Evolutionary conservation across 2,888 invertebrate species (phyloP), one percentile per base, ranked within the genome.

Genomic region (Chalcosyrphus nemorum): DNA sequence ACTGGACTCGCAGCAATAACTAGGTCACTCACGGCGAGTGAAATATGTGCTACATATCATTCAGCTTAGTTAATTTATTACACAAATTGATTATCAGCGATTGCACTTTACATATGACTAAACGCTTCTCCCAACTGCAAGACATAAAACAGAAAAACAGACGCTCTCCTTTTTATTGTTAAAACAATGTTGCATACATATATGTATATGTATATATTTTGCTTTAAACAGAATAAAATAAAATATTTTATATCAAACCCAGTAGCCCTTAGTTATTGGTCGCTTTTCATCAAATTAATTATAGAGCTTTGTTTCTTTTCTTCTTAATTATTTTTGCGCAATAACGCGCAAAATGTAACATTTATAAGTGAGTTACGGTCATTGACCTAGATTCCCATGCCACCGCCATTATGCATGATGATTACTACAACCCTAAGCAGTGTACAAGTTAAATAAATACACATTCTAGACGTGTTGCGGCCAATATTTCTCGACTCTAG

Each of bases 341-440:
- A 75, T 70, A 84, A 84, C 80, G 68, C 65, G 74, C 70, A 57
- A 75, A 84, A 80, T 84, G 84, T 68, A 74, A 74, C 80, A 75
- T 80, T 84, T 68, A 75, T 80, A 84, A 84, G 75, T 52, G 52
- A 77, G 72, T 88, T 89, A 87, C 87, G 88, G 90, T 90, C 89
- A 87, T 90, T 89, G 90, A 89, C 89, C 90, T 86, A 89, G 87
- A 88, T 90, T 86, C 71, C 7, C 66, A 71, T 75, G 75, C 24
- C 24, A 4, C 4, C 24, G 24, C 24, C 24, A 4, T 24, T 24
- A 4, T 24, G n/a, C n/a, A n/a, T n/a, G n/a, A n/a, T n/a, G n/a
- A n/a, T n/a, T n/a, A n/a, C n/a, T n/a, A n/a, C n/a, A n/a, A n/a
- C n/a, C n/a, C n/a, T n/a, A n/a, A 59, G 41, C 41, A 38, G 38